These are phyloP conservation scores for Anastatus disparis DNA, from an alignment of 1,140 invertebrate species.

Conservation along the genomic window DNA sequence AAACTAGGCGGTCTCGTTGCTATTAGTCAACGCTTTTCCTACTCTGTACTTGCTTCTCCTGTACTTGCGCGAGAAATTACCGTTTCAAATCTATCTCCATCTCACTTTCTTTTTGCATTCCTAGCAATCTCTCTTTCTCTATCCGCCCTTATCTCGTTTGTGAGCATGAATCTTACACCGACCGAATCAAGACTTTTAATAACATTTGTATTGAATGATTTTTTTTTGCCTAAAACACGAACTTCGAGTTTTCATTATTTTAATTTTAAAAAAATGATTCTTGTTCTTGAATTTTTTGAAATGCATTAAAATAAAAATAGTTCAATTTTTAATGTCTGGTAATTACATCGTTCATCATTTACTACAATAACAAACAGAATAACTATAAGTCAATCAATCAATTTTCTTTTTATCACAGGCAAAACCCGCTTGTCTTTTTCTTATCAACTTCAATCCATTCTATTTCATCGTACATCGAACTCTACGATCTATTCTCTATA, in stretches of 20 bases:
- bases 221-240: too few relatives aligned
- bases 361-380: background rate
- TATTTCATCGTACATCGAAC: background rate
- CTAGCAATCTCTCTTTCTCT: background rate
- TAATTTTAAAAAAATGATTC: too few relatives aligned
- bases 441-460: background rate
- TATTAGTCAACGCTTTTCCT: conserved; percentile 52
- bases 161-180: too few relatives aligned
- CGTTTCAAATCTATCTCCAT: too few relatives aligned
- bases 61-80: conserved; percentile 1
- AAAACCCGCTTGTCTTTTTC: too few relatives aligned
- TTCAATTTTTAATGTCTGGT: too few relatives aligned
- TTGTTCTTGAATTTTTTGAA: too few relatives aligned
- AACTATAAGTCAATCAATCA: background rate
- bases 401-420: background rate
- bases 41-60: conserved; percentile 32
- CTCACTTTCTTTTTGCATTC: background rate
- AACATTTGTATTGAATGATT: too few relatives aligned
- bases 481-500: background rate
- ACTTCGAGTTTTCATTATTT: too few relatives aligned
- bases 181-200: too few relatives aligned
- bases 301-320: too few relatives aligned
- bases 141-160: conserved; percentile 52
- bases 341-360: too few relatives aligned
- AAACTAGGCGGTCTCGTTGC: conserved; percentile 46